phyloP scores from a whole-genome alignment of 2,888 invertebrate genomes.

The Leucophenga montana region DNA sequence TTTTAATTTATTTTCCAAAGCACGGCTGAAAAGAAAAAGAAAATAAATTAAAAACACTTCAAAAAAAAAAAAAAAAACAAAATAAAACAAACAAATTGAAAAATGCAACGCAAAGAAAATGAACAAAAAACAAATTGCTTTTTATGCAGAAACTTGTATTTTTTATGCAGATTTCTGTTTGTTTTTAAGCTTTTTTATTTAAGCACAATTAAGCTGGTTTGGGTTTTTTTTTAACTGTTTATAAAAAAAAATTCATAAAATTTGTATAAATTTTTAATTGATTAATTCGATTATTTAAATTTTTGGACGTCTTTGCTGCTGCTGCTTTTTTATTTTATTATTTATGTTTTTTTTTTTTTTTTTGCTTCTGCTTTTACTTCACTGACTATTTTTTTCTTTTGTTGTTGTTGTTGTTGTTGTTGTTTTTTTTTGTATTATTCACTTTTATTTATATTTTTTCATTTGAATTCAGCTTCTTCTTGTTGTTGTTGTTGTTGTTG shows the following conservation, averaged over 20 bases:
- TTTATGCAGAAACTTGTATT: constrained; percentile 30
- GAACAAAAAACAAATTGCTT: constrained; percentile 40
- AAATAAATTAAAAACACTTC: no score
- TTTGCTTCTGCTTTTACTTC: constrained; percentile 39
- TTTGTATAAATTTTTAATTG: background rate
- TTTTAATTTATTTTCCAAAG: no score
- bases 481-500: constrained; percentile 31
- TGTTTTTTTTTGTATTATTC: constrained; percentile 21
- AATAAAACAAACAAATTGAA: background rate
- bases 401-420: constrained; percentile 24
- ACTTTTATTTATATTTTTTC: no score
- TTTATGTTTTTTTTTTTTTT: constrained; percentile 22
- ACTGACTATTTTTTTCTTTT: constrained; percentile 19
- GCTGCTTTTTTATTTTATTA: constrained; percentile 16
- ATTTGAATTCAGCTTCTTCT: no score
- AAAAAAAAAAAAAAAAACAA: no score
- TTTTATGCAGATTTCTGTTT: constrained; percentile 20
- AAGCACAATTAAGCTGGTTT: constrained; percentile 33
- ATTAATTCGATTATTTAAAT: constrained; percentile 16
- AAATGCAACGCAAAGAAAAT: background rate
- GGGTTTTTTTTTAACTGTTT: no score
- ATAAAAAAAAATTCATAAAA: no score
- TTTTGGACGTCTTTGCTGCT: constrained; percentile 4
- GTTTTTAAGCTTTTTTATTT: constrained; percentile 35
- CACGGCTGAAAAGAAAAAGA: no score